Evolutionary conservation across 64 coral and sea anemone species (phyloP), one percentile per base, ranked within the genome.

Genomic region (Platygyra sinensis): DNA sequence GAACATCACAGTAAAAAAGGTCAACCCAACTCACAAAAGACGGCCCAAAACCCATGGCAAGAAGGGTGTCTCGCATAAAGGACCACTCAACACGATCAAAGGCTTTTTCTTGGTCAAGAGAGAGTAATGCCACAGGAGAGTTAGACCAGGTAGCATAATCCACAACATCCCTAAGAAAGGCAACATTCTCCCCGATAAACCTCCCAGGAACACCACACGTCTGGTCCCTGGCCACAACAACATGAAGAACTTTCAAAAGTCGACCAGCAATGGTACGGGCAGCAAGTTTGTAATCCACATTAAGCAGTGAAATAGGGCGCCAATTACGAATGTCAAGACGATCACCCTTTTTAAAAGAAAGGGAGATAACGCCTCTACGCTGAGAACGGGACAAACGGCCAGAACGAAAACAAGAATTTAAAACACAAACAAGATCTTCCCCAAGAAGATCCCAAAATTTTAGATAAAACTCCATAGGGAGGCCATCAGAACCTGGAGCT

Each of bases 231-330:
- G 0, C 18, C 2, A 73, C 52, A 16, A 90, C 89, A 0, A 69
- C 24, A 36, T 80, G 59, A 6, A 90, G 72, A 0, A 90, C 78
- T 19, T 55, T 71, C 0, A 81, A 29, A 1, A 87, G 12, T 0
- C 85, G n/a, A 0, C 52, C 51, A 8, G 85, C 67, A 30, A 87
- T 4, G 0, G 39, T 22, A 1, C 72, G 67, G 8, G 86, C 12
- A 0, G 72, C 80, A 0, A 91, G 52, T n/a, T 92, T 92, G 8
- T 92, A 92, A 33, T 92, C 81, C 0, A 92, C 72, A 52, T 92
- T 92, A 0, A 92, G 30, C 16, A 92, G 31, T 0, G 90, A 86
- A 2, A 92, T 92, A 0, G 90, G 90, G 4, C 81, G 80, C 90
- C 90, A 92, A 55, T 92, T 92, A 0, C 62, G 19, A 0, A 19